Conservation (phyloP, 2,113 vertebrate genomes). For the Indicator maculatus region DNA sequence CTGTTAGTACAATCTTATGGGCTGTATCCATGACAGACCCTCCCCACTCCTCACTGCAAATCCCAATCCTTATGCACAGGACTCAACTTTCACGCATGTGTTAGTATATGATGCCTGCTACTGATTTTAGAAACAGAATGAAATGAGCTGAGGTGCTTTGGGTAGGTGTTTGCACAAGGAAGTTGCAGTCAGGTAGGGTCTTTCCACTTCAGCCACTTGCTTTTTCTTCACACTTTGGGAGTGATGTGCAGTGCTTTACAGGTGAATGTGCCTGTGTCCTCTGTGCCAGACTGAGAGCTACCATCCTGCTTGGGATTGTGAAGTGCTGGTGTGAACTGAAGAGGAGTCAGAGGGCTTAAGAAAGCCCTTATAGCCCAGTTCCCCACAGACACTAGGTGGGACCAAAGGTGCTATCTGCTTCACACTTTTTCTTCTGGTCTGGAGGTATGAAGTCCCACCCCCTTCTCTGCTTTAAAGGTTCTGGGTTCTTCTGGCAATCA, state of each 20-base stretch:
- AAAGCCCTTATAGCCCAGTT: background rate
- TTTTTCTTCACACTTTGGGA: background rate
- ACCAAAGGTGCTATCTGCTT: background rate
- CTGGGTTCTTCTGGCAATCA: slow-evolving; percentile 8
- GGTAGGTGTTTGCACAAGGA: background rate
- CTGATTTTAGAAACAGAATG: background rate
- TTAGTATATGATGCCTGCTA: background rate
- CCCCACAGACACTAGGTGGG: background rate
- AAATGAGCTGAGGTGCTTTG: background rate
- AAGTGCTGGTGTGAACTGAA: background rate
- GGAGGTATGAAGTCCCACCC: background rate
- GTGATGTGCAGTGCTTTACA: background rate
- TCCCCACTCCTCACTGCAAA: background rate
- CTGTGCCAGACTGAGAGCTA: background rate
- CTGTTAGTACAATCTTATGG: background rate
- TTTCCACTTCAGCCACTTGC: background rate
- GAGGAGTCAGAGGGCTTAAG: background rate
- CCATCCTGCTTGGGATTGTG: background rate
- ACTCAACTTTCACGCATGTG: background rate
- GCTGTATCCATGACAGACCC: accelerated
- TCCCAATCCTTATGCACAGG: background rate
- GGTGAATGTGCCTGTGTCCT: accelerated
- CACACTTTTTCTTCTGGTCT: background rate
- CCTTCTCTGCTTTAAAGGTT: background rate
- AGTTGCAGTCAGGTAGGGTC: background rate